These are phyloP conservation scores for Camelus dromedarius DNA, from an alignment of 2,113 vertebrate species.

Conservation along the genomic window DNA sequence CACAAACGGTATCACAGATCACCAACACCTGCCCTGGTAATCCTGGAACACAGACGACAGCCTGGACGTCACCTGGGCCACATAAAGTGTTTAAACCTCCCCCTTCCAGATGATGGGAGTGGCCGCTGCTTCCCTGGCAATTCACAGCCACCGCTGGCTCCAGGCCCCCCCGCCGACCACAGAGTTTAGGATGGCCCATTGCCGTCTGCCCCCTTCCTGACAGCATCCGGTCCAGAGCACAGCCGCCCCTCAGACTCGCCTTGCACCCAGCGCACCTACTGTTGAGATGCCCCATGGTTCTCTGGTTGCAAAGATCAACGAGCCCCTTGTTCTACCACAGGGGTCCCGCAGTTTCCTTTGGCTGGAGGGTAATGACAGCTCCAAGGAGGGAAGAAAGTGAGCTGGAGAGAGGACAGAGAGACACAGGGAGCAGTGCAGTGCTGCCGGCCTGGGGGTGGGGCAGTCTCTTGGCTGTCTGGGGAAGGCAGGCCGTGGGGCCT, in stretches of 20 bases:
- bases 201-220: background rate
- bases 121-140: background rate
- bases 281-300: background rate
- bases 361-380: background rate
- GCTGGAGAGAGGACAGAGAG: background rate
- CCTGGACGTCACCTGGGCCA: background rate
- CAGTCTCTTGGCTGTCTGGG: background rate
- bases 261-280: fast-evolving
- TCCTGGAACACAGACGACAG: background rate
- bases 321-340: background rate
- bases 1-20: background rate
- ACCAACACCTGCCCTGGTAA: background rate
- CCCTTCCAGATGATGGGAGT: background rate
- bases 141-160: background rate
- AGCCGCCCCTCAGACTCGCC: background rate
- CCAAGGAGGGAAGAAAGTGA: background rate
- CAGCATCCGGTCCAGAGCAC: background rate
- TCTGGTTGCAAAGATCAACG: background rate
- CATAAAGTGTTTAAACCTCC: no score
- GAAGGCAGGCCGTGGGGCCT: background rate
- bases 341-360: background rate
- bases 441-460: background rate
- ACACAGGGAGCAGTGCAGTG: background rate
- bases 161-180: background rate
- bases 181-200: background rate